Percentiles rank a stretch among this genome's conserved stretches.
These are phyloP conservation scores for Noctua fimbriata DNA, from an alignment of 2,888 invertebrate species.

Conservation along the genomic window DNA sequence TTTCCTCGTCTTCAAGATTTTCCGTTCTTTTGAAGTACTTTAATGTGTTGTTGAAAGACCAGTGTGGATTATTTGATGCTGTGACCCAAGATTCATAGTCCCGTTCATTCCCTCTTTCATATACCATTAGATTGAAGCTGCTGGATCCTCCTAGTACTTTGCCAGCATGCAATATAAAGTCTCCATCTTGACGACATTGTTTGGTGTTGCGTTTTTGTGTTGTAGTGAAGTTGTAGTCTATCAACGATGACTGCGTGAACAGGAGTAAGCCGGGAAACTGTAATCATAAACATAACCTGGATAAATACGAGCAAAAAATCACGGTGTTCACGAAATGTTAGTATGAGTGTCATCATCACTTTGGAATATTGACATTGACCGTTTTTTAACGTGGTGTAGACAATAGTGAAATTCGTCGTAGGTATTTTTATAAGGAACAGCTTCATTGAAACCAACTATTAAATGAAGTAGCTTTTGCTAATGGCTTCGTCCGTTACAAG, in stretches of 20 bases:
- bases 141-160: conserved; percentile 43
- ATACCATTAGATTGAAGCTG: conserved; percentile 9
- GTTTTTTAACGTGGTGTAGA: neutral
- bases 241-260: conserved; percentile 1
- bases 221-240: conserved; percentile 23
- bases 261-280: conserved; percentile 4
- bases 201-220: neutral
- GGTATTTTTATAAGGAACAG: neutral
- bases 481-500: neutral
- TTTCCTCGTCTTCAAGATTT: conserved; percentile 10
- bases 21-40: conserved; percentile 43
- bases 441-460: neutral
- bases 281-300: neutral
- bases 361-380: neutral
- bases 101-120: conserved; percentile 29
- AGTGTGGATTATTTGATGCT: conserved; percentile 16
- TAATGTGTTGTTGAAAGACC: conserved; percentile 19
- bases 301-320: neutral
- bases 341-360: neutral
- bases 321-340: neutral
- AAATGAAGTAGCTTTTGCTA: neutral
- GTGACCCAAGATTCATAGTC: conserved; percentile 34
- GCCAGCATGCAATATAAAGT: conserved; percentile 20
- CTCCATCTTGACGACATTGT: conserved; percentile 9
- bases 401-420: neutral